Evolutionary conservation across 2,888 invertebrate genomes (phyloP).

Genomic region (Globia sparganii): DNA sequence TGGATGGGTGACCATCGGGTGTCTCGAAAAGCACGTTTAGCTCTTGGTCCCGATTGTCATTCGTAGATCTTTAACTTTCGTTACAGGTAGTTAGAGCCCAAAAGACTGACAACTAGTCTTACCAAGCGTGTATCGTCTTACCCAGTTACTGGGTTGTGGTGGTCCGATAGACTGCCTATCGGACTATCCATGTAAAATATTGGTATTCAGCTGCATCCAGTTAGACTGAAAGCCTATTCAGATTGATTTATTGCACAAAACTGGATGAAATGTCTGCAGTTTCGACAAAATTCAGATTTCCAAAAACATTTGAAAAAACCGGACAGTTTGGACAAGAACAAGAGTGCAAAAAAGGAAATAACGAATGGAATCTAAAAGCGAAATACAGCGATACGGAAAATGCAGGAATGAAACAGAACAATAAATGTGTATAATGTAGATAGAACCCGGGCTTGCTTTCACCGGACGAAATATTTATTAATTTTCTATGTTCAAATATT

Average conservation of each 20-base stretch:
- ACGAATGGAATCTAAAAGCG: not conserved
- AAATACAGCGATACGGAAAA: slow-evolving; percentile 26
- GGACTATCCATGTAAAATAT: not conserved
- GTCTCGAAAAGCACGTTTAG: not conserved
- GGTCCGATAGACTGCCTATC: not conserved
- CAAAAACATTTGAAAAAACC: slow-evolving; percentile 22
- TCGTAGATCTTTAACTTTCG: too few species aligned
- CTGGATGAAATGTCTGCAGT: not conserved
- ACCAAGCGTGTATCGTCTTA: not conserved
- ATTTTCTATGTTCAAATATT: slow-evolving; percentile 34
- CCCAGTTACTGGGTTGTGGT: not conserved
- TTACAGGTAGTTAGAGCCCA: not conserved
- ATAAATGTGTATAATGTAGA: not conserved
- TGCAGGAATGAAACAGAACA: slow-evolving; percentile 8
- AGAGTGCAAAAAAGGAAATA: slow-evolving; percentile 13
- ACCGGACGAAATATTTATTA: slow-evolving; percentile 27
- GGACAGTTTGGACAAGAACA: not conserved
- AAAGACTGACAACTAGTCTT: not conserved
- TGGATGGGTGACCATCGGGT: not conserved
- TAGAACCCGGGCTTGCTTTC: not conserved
- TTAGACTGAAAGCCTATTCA: not conserved
- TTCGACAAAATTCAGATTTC: slow-evolving; percentile 1
- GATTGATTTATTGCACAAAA: not conserved
- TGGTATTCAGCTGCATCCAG: not conserved
- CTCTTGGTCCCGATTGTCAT: not conserved